Evolutionary conservation across 2,888 invertebrate species (phyloP).

Genomic region (Trisateles emortualis): DNA sequence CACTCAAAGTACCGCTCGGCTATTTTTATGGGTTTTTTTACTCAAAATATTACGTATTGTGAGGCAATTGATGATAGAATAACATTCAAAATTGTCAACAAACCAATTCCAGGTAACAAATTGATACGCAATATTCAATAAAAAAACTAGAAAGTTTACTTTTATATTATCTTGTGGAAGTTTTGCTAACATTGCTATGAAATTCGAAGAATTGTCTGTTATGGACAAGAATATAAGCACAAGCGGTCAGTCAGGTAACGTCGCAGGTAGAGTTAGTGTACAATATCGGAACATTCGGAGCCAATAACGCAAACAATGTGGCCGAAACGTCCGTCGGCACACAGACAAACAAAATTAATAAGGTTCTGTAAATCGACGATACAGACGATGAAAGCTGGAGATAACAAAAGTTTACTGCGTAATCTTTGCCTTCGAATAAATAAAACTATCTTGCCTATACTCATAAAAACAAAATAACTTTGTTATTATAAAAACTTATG

Average conservation of each 20-base stretch:
- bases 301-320: conserved; percentile 35
- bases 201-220: conserved; percentile 26
- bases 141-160: conserved; percentile 29
- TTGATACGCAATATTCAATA: conserved; percentile 18
- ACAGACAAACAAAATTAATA: conserved; percentile 41
- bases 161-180: conserved; percentile 18
- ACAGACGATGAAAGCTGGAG: conserved; percentile 23
- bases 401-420: conserved; percentile 25
- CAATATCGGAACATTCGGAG: conserved; percentile 31
- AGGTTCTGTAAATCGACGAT: conserved; percentile 22
- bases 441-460: conserved; percentile 1
- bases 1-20: conserved; percentile 13
- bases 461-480: not conserved
- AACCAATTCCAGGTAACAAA: conserved; percentile 23
- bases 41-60: not conserved
- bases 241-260: conserved; percentile 49
- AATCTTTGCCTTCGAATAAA: conserved; percentile 14
- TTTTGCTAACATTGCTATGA: conserved; percentile 21
- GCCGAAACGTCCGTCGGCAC: conserved; percentile 17
- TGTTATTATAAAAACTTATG: not conserved
- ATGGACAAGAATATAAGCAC: conserved; percentile 27
- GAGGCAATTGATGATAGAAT: not conserved
- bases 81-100: not conserved
- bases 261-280: conserved; percentile 51
- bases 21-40: conserved; percentile 15